Conservation (phyloP, 1,140 invertebrate genomes). For the Lucilia cuprina region DNA sequence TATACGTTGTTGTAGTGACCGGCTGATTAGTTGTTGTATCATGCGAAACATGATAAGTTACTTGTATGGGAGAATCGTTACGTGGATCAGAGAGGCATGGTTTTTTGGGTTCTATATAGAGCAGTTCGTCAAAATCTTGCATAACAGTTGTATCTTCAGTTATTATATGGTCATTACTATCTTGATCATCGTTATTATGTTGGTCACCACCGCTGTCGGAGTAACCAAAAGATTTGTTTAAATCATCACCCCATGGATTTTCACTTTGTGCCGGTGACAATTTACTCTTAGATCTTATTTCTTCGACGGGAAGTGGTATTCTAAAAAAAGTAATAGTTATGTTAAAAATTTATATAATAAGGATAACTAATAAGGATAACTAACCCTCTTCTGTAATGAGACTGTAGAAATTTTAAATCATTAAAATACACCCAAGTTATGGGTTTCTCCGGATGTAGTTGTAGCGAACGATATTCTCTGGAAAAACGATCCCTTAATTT, state of each 20-base stretch:
- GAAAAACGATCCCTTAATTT: slow-evolving; percentile 56
- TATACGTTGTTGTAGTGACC: neutral
- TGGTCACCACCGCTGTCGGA: slow-evolving; percentile 4
- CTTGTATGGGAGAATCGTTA: neutral
- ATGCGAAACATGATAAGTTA: slow-evolving; percentile 7
- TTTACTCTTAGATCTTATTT: slow-evolving; percentile 23
- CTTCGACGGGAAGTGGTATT: slow-evolving; percentile 28
- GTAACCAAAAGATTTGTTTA: neutral
- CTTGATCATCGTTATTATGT: slow-evolving; percentile 6
- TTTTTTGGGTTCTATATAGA: slow-evolving; percentile 14
- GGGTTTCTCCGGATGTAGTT: slow-evolving; percentile 46
- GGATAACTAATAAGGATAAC: no score
- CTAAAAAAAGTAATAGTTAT: slow-evolving; percentile 3
- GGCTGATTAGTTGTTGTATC: neutral
- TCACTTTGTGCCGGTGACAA: neutral
- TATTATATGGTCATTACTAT: slow-evolving; percentile 9
- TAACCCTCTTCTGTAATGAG: slow-evolving; percentile 53
- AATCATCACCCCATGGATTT: slow-evolving; percentile 29
- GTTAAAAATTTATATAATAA: no score
- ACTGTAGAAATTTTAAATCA: slow-evolving; percentile 50
- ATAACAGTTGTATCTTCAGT: slow-evolving; percentile 7
- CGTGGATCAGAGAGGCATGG: neutral
- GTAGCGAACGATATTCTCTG: slow-evolving; percentile 53
- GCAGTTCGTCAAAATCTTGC: slow-evolving; percentile 22
- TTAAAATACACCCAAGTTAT: slow-evolving; percentile 52